phyloP scores from a whole-genome alignment of 2,888 invertebrate genomes.

The Meloe dianella region DNA sequence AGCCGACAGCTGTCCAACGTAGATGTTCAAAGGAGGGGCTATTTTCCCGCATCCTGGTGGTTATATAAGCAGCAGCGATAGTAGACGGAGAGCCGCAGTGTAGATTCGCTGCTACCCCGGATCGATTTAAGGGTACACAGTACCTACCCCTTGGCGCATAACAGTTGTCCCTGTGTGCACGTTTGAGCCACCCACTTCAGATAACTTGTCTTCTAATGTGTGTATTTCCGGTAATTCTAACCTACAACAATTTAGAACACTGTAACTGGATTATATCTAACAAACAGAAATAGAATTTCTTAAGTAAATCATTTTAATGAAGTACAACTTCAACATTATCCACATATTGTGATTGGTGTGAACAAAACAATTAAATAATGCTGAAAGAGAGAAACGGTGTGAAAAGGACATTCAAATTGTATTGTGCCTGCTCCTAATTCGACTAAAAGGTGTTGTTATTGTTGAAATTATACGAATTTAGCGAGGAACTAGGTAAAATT shows the following conservation, averaged over 20 bases:
- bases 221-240: conserved; percentile 37
- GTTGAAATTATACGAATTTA: not conserved
- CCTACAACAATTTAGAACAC: conserved; percentile 21
- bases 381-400: not conserved
- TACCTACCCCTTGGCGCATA: conserved; percentile 51
- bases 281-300: not conserved
- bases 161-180: conserved; percentile 48
- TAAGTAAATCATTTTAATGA: too few relatives aligned
- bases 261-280: too few relatives aligned
- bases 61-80: not conserved
- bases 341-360: not conserved
- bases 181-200: not conserved
- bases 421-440: not conserved
- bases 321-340: not conserved
- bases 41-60: not conserved
- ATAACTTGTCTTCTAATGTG: conserved; percentile 38
- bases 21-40: not conserved
- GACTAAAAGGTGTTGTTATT: not conserved
- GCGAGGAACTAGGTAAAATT: not conserved
- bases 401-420: not conserved
- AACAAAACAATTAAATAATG: not conserved
- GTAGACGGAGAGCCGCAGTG: conserved; percentile 44
- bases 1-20: not conserved
- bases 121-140: conserved; percentile 51
- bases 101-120: conserved; percentile 42